Evolutionary conservation across 2,113 vertebrate genomes (phyloP).

Genomic region (Ciconia boyciana): DNA sequence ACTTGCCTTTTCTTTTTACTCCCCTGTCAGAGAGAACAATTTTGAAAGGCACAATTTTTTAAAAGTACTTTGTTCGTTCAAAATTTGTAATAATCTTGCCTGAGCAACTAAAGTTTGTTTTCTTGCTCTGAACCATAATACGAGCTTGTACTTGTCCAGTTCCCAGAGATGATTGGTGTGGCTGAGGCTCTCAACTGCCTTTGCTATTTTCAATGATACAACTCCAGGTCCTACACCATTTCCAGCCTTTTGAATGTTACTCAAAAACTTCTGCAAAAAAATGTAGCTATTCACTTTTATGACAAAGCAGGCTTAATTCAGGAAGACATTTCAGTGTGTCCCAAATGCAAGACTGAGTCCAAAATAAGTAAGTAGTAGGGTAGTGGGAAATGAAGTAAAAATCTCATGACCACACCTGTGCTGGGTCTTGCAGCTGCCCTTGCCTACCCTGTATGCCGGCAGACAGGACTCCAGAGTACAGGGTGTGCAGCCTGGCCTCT

Average conservation of each 20-base stretch:
- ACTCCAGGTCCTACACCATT: fast-evolving
- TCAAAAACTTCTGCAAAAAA: neutral
- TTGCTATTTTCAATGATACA: neutral
- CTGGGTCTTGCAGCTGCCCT: neutral
- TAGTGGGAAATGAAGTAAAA: neutral
- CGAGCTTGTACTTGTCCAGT: neutral
- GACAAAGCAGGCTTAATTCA: neutral
- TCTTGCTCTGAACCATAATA: neutral
- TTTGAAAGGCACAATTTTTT: neutral
- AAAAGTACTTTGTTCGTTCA: neutral
- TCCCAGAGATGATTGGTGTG: neutral
- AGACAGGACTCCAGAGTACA: neutral
- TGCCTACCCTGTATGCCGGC: neutral
- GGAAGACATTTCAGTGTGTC: neutral
- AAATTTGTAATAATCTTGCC: neutral
- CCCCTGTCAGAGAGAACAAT: neutral
- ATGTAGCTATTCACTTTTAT: neutral
- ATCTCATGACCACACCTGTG: neutral
- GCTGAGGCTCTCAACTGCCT: neutral
- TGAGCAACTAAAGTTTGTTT: neutral
- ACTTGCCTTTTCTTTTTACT: neutral
- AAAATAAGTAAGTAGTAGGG: neutral
- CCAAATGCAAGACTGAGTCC: neutral
- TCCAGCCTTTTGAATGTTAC: neutral
- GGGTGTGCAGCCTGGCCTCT: neutral